Evolutionary conservation across 30 jellyfish, hydroid and myxozoan genomes (phyloP).

Genomic region (Chrysaora quinquecirrha): DNA sequence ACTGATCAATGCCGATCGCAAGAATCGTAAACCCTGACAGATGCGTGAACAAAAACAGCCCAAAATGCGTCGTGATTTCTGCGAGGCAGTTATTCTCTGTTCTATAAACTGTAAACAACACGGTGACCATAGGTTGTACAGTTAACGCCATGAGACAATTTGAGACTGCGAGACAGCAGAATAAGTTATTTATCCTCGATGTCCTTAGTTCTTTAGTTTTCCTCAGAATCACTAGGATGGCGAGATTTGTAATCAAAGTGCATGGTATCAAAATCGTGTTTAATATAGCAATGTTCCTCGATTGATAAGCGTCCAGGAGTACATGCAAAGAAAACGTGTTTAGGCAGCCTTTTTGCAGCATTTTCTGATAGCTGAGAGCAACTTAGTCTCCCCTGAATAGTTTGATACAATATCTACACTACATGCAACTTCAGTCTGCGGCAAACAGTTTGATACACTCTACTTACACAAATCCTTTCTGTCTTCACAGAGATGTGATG

Average conservation of each 20-base stretch:
- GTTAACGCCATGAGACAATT: conserved; percentile 25
- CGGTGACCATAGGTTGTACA: conserved; percentile 36
- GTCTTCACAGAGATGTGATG: no score
- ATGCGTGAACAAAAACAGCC: conserved; percentile 15
- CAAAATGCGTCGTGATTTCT: conserved; percentile 26
- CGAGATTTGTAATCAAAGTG: conserved; percentile 13
- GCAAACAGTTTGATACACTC: no score
- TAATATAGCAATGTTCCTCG: conserved; percentile 1
- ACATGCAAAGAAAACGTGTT: conserved; percentile 27
- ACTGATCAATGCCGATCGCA: conserved; percentile 37
- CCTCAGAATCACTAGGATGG: neutral
- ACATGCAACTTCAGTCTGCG: no score
- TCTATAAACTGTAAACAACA: conserved; percentile 1
- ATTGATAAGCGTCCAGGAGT: conserved; percentile 2
- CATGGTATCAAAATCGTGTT: conserved; percentile 32
- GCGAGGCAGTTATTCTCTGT: conserved; percentile 2
- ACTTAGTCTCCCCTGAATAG: no score
- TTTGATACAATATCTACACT: no score
- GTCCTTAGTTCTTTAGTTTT: neutral
- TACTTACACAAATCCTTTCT: no score
- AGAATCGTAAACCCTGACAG: conserved; percentile 15
- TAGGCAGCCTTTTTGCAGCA: conserved; percentile 7
- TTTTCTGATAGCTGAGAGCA: neutral
- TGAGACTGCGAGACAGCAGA: conserved; percentile 16
- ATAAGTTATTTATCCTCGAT: neutral